These are phyloP conservation scores for Anadara kagoshimensis DNA, from an alignment of 1,140 invertebrate genomes.

Conservation along the genomic window DNA sequence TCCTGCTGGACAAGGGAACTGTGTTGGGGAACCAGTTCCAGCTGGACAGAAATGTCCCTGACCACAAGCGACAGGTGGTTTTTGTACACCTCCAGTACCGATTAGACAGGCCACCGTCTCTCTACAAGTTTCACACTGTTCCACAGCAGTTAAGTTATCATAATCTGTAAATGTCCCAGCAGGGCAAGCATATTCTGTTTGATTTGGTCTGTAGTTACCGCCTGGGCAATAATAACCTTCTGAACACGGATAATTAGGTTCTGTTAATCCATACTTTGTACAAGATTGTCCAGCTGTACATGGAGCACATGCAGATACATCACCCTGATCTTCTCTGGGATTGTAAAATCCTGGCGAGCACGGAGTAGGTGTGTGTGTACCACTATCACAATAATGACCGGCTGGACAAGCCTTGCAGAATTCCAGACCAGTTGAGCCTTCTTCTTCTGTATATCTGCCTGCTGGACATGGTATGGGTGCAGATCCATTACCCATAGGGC, in stretches of 20 bases:
- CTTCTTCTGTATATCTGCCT: conserved; percentile 69
- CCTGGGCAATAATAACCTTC: conserved; percentile 69
- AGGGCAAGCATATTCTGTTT: conserved; percentile 67
- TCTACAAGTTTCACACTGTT: conserved; percentile 66
- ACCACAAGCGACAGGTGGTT: conserved; percentile 66
- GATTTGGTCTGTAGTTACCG: conserved; percentile 60
- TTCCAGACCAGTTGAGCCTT: conserved; percentile 53
- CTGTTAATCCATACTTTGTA: conserved; percentile 59
- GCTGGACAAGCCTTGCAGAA: conserved; percentile 65
- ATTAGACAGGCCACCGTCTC: conserved; percentile 57
- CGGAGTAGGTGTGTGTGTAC: conserved; percentile 58
- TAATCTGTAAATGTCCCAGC: conserved; percentile 67
- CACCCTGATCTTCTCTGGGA: conserved; percentile 38
- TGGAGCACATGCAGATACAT: conserved; percentile 44
- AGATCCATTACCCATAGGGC: conserved; percentile 41
- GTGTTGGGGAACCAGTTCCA: conserved; percentile 53
- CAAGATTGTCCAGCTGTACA: conserved; percentile 67
- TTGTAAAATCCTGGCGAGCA: conserved; percentile 66
- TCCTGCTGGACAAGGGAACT: conserved; percentile 65
- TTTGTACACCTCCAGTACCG: conserved; percentile 66
- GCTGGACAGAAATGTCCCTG: conserved; percentile 66
- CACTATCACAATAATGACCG: conserved; percentile 64
- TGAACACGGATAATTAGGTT: conserved; percentile 64
- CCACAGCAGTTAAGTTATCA: conserved; percentile 62
- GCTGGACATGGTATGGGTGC: conserved; percentile 57